A percentile compares a stretch with the other conserved stretches of the same genome.
Conservation (phyloP, 2,888 invertebrate species). For the Hydriomena furcata region DNA sequence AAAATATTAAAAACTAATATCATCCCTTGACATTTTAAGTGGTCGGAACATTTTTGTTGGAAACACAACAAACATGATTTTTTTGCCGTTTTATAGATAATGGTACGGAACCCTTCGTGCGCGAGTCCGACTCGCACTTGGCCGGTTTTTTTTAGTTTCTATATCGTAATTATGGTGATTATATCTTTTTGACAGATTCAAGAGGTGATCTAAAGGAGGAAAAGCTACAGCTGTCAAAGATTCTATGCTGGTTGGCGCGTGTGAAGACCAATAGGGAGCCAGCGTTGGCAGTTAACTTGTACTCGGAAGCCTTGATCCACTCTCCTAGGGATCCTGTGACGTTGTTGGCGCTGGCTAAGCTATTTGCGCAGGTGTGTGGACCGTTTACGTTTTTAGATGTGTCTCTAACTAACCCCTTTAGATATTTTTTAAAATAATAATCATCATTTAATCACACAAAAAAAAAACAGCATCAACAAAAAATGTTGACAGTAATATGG, state of each 20-base stretch:
- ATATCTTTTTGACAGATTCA: conserved; percentile 61
- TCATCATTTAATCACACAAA: background rate
- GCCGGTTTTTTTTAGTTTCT: no score
- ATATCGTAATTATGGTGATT: no score
- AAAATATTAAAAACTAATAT: no score
- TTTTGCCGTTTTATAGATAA: no score
- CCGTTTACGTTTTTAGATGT: no score
- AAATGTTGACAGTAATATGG: no score
- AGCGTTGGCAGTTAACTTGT: conserved; percentile 88
- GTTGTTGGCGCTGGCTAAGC: conserved; percentile 88
- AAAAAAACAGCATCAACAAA: background rate
- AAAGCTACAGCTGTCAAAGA: conserved; percentile 61
- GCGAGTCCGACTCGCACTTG: no score
- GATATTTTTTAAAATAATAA: no score
- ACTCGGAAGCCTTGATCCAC: conserved; percentile 93
- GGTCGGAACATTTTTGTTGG: no score
- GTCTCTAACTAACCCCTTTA: background rate
- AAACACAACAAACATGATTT: no score
- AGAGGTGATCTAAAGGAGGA: conserved; percentile 72
- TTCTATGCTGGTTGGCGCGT: conserved; percentile 68
- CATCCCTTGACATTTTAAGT: no score
- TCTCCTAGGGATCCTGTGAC: conserved; percentile 90
- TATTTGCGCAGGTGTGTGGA: conserved; percentile 88
- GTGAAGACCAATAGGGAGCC: conserved; percentile 68
- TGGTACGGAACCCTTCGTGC: no score